A percentile compares a stretch with the other conserved stretches of the same genome.
Conservation (phyloP, 2,113 vertebrate species). For the Muscicapa adusta region DNA sequence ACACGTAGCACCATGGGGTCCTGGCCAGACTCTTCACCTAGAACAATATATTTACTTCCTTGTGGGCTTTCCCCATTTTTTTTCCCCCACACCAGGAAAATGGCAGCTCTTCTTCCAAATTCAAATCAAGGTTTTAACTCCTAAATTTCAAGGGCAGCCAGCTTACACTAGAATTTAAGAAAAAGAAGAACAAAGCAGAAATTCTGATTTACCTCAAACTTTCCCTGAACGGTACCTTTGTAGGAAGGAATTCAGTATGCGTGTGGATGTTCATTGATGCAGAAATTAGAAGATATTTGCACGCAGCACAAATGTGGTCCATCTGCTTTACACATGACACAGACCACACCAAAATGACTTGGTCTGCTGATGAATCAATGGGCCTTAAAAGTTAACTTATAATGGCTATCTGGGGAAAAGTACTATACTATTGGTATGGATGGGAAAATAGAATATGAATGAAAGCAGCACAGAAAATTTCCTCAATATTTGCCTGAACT, state of each 20-base stretch:
- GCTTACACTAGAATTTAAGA: neutral
- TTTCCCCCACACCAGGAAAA: neutral
- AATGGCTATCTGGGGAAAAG: neutral
- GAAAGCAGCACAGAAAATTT: neutral
- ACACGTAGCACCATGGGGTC: accelerated
- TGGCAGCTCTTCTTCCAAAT: neutral
- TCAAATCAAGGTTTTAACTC: neutral
- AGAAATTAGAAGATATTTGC: neutral
- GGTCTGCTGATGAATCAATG: neutral
- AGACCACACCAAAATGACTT: neutral
- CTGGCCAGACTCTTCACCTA: neutral
- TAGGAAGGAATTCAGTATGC: neutral
- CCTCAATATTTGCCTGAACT: neutral
- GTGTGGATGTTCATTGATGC: neutral
- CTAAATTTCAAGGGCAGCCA: neutral
- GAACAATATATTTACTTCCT: neutral
- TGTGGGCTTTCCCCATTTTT: neutral
- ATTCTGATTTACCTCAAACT: neutral
- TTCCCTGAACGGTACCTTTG: neutral
- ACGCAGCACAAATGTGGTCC: neutral
- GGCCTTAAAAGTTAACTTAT: slow-evolving; percentile 5
- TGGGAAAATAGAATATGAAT: neutral
- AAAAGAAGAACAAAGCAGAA: neutral
- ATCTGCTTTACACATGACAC: neutral
- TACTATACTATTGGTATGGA: neutral